Base-by-base conservation (phyloP, 2,888 invertebrate genomes). In the Microctonus aethiopoides region DNA sequence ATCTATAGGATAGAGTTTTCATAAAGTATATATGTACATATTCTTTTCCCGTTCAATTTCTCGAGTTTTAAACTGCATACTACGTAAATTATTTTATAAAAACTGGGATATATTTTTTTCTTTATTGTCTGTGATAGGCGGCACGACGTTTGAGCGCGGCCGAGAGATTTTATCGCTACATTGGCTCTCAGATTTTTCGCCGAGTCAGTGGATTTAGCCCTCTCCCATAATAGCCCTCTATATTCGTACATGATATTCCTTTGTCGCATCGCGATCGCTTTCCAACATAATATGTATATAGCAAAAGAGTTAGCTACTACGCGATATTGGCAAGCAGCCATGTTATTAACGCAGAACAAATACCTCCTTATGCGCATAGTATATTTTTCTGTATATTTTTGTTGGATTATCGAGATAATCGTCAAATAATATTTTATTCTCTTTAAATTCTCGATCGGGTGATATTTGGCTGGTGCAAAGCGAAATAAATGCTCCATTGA, bases 291-390 rank as follows among this genome's bases (percentile, higher is more conserved):
- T 29, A 36, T 36, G n/a, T n/a, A 36, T 10, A 9, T 10, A 36
- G 10, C 36, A 4, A 20, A 51, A 20, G 22, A 22, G 11, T 13
- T 22, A 16, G 29, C 20, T n/a, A n/a, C 11, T 26, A 26, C 2
- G 32, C 26, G 34, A 54, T 52, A 59, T 59, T 69, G 69, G 69
- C 69, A 64, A 26, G 36, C 34, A 59, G 69, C 69, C 69, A 69
- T 60, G 51, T 60, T 69, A 59, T 69, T 69, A 69, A 69, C 63
- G 63, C 64, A 52, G 69, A 59, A 29, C 59, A 60, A 67, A 67
- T 36, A 5, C 10, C 10, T 36, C 36, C 10, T 32, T 56, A 11
- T 24, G 46, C n/a, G 57, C 41, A 39, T 57, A 13, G 57, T 57
- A 57, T 59, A n/a, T n/a, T n/a, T 54, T 54, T 54, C 9, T 24